Base-by-base conservation (phyloP, 2,797 vertebrate genomes). In the Acanthurus tractus region DNA sequence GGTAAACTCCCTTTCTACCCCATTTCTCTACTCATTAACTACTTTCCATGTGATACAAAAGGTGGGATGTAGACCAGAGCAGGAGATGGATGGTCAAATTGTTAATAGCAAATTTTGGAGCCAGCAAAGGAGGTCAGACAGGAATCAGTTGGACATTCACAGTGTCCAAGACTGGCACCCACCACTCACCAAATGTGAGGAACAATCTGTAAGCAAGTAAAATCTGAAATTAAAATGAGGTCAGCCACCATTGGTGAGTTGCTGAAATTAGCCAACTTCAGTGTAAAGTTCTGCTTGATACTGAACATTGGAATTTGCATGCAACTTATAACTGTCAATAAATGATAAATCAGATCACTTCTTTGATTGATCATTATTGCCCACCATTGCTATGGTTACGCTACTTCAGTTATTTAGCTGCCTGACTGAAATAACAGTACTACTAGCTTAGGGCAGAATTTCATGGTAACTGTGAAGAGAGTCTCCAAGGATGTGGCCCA, bases 1-100 rank as follows among this genome's bases (percentile, higher is more conserved):
- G 61, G 56, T 70, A 52, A 76, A 66, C 49, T 50, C 38, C 8
- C 23, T 50, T 38, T 77, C 50, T 22, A 57, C 52, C 49, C 46
- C 57, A 0, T 50, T 18, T 56, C 42, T 29, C 29, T 13, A 15
- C 48, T 52, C 54, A 38, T 52, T 42, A 50, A 34, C 68, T 67
- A 59, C 23, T 50, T 53, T 8, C 17, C 63, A 64, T 56, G 18
- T 58, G 52, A 59, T 17, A 46, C 13, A 54, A 25, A 22, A 12
- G 25, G 17, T 65, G 56, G 46, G 44, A 72, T 12, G 1, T 20
- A 54, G 14, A 40, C 55, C 3, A 4, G 17, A 14, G 22, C 15
- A 58, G 22, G 6, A 34, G 45, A 59, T 22, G 17, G 15, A 25
- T 56, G 48, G 42, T 48, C 17, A 25, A 54, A 56, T 11, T 17